phyloP scores from a whole-genome alignment of 1,140 invertebrate species.

The Battus philenor region DNA sequence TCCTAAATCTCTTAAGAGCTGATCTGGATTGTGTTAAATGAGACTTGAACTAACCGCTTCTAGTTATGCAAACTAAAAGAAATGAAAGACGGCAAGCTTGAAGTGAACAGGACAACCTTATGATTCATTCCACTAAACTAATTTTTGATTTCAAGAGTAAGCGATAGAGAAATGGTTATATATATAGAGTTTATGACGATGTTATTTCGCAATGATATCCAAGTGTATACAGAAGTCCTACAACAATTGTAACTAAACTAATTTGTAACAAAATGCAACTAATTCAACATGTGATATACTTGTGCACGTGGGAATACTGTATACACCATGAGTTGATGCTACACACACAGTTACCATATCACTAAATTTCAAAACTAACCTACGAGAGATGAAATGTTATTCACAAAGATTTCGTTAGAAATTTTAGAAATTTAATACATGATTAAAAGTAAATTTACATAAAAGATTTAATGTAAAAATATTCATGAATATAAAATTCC shows the following conservation, averaged over 20 bases:
- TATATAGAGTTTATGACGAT: not conserved
- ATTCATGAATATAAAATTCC: too few relatives aligned
- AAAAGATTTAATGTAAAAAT: too few relatives aligned
- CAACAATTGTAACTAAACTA: not conserved
- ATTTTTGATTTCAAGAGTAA: constrained; percentile 39
- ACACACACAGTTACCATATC: constrained; percentile 13
- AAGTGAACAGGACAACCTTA: constrained; percentile 24
- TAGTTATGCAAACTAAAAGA: constrained; percentile 40
- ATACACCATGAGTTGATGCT: constrained; percentile 1
- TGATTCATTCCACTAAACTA: constrained; percentile 32
- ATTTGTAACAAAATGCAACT: not conserved
- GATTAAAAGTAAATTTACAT: too few relatives aligned
- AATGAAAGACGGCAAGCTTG: constrained; percentile 42
- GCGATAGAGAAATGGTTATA: constrained; percentile 23
- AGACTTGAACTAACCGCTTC: constrained; percentile 37
- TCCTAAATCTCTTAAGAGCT: too few relatives aligned
- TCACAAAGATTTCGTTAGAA: too few relatives aligned
- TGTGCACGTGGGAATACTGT: not conserved
- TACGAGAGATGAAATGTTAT: too few relatives aligned
- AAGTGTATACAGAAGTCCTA: constrained; percentile 11
- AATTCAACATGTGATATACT: not conserved
- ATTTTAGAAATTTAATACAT: too few relatives aligned
- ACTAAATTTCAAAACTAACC: constrained; percentile 7
- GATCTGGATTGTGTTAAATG: not conserved
- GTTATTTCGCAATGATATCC: constrained; percentile 1